Evolutionary conservation across 2,888 invertebrate genomes (phyloP).

Genomic region (Leucania comma): DNA sequence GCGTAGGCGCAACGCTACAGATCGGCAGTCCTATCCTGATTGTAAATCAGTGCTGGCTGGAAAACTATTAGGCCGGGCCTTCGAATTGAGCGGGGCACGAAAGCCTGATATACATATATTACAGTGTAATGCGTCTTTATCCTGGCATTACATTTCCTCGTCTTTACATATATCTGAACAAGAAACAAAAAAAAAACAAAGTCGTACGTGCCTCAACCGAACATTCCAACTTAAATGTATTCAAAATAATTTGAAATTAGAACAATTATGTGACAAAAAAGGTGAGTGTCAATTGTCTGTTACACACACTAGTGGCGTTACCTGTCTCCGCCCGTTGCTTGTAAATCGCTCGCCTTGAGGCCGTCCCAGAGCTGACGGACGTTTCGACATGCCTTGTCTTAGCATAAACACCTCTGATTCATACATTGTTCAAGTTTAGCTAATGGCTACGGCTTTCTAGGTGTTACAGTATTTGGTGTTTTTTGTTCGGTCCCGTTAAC

Average conservation of each 20-base stretch:
- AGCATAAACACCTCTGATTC: conserved; percentile 84
- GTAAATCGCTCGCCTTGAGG: conserved; percentile 74
- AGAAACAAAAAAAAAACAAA: conserved; percentile 8
- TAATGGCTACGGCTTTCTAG: conserved; percentile 79
- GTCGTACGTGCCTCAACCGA: conserved; percentile 2
- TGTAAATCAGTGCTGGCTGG: conserved; percentile 87
- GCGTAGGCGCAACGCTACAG: conserved; percentile 85
- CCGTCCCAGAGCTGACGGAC: conserved; percentile 76
- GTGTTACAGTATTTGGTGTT: conserved; percentile 68
- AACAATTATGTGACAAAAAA: conserved; percentile 60
- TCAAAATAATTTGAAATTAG: conserved; percentile 54
- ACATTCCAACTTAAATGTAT: conserved; percentile 40
- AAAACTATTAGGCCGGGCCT: conserved; percentile 75
- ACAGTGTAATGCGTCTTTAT: conserved; percentile 58
- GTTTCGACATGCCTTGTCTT: conserved; percentile 81
- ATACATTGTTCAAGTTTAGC: conserved; percentile 78
- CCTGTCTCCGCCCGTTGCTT: conserved; percentile 72
- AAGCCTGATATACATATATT: conserved; percentile 59
- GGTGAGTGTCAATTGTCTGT: conserved; percentile 51
- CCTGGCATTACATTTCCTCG: conserved; percentile 51
- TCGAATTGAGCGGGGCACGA: conserved; percentile 66
- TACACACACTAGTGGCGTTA: conserved; percentile 58
- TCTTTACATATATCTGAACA: conserved; percentile 29
- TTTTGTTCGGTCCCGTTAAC: conserved; percentile 56
- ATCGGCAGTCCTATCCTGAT: conserved; percentile 88